Evolutionary conservation across 2,113 vertebrate species (phyloP).

Genomic region (Pterocles orientalis): DNA sequence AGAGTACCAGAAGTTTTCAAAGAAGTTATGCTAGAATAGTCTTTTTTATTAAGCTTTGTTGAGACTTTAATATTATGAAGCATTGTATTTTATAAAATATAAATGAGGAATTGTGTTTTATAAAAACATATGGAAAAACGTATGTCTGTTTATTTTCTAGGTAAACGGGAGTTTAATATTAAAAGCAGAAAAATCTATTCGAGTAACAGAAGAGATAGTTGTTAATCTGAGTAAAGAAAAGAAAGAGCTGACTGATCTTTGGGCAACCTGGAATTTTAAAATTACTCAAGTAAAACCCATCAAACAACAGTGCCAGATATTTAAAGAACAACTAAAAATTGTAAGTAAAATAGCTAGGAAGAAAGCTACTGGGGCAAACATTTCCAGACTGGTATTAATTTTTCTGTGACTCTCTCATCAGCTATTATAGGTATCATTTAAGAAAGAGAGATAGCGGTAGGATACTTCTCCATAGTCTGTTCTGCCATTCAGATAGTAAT

Average conservation of each 20-base stretch:
- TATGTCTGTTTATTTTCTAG: slow-evolving; percentile 67
- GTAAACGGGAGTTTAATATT: slow-evolving; percentile 72
- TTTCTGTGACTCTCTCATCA: not conserved
- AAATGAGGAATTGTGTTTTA: not conserved
- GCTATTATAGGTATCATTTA: not conserved
- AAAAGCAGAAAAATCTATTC: slow-evolving; percentile 68
- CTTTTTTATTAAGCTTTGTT: not conserved
- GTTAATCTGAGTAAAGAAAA: slow-evolving; percentile 73
- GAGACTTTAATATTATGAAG: not conserved
- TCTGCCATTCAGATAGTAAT: not conserved
- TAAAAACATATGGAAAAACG: not conserved
- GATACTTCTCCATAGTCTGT: not conserved
- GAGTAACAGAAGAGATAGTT: slow-evolving; percentile 69
- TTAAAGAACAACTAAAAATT: slow-evolving; percentile 82
- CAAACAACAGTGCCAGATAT: slow-evolving; percentile 77
- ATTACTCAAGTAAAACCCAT: slow-evolving; percentile 71
- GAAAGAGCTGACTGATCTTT: slow-evolving; percentile 75
- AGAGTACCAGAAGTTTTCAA: not conserved
- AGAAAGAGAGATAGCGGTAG: not conserved
- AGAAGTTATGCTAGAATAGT: not conserved
- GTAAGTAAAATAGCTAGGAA: slow-evolving; percentile 58
- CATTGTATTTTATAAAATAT: not conserved
- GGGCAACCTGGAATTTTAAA: slow-evolving; percentile 77
- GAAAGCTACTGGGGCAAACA: not conserved
- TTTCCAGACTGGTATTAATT: not conserved